Evolutionary conservation across 1,140 invertebrate genomes (phyloP), one percentile per base, ranked within the genome.

Genomic region (Apis florea): DNA sequence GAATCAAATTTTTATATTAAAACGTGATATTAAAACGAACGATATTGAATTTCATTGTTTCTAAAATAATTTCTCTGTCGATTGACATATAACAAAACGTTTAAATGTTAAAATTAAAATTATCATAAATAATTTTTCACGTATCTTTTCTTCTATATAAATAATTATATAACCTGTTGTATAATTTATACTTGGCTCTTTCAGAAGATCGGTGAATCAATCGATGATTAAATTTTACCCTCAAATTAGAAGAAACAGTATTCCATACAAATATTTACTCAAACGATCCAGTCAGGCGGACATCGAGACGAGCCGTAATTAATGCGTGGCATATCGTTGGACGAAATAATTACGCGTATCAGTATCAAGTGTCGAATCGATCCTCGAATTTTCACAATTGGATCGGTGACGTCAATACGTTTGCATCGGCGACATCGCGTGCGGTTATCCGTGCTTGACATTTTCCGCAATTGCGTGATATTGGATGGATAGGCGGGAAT

Each of bases 391-490:
- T 87, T 85, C 75, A 81, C 84, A 67, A 85, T 82, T 75, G 81
- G 49, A 56, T 64, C 73, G 58, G 58, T 63, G 56, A 66, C 73
- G 67, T 59, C 74, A 64, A 75, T 71, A 70, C 70, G 85, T 73
- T 84, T 77, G 73, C 82, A 75, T 64, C 74, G 64, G 59, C 74
- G 51, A 87, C 75, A 71, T 79, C 66, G 47, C 72, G 68, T 77
- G 86, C 72, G 85, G 86, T 88, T 85, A 87, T 67, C 86, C 86
- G 61, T 79, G 74, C 66, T 85, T 72, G 79, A 84, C 82, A 83
- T 87, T 87, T 87, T 84, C 85, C 72, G 73, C 82, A 84, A 87
- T 87, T 87, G 85, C 59, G 58, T 77, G 85, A 87, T 88, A 88
- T 87, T 76, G 86, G 85, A 88, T 69, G 85, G 83, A 87, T 87